A percentile compares a stretch with the other conserved stretches of the same genome.
Evolutionary conservation across 2,797 vertebrate species (phyloP).

Genomic region (Peromyscus eremicus): DNA sequence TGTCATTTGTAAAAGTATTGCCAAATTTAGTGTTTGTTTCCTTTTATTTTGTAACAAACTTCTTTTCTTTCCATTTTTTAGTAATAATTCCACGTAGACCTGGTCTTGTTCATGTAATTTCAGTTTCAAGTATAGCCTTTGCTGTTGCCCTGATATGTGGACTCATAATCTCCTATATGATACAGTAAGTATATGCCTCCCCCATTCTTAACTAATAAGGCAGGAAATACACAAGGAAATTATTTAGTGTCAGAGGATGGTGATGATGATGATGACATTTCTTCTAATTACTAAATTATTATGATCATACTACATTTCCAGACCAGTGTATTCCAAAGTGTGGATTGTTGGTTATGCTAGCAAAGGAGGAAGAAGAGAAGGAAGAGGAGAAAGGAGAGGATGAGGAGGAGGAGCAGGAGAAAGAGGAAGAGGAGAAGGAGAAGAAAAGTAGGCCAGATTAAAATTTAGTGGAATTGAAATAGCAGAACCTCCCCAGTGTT

Average conservation of each 20-base stretch:
- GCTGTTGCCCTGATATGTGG: conserved; percentile 62
- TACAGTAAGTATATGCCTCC: conserved; percentile 59
- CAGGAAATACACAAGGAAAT: background rate
- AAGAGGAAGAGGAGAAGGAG: background rate
- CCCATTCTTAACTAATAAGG: background rate
- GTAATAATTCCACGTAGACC: background rate
- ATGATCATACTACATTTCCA: background rate
- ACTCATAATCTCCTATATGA: background rate
- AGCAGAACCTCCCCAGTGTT: background rate
- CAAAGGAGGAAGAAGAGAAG: background rate
- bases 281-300: conserved; percentile 24
- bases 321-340: conserved; percentile 1
- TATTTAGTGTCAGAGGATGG: background rate
- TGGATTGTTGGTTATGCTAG: background rate
- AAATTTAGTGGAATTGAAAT: background rate
- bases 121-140: conserved; percentile 17
- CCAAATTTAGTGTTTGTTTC: conserved; percentile 31
- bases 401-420: background rate
- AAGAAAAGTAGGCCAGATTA: background rate
- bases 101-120: conserved; percentile 65
- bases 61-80: conserved; percentile 42
- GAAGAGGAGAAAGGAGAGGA: background rate
- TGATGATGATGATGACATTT: background rate
- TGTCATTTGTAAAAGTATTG: conserved; percentile 2
- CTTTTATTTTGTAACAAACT: background rate